Conservation (phyloP, 2,797 vertebrate genomes). For the Sebastes kiyomatsui region DNA sequence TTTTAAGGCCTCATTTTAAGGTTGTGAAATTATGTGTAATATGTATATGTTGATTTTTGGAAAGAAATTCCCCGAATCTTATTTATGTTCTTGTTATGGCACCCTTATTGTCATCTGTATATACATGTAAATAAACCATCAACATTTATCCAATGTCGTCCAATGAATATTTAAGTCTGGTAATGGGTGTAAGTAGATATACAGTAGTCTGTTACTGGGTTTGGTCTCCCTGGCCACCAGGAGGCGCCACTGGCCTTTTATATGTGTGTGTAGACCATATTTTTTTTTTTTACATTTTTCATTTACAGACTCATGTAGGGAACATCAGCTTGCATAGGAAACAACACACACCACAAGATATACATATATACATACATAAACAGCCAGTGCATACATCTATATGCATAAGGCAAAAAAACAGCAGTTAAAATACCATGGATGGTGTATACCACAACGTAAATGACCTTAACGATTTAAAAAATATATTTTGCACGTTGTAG, state of each 20-base stretch:
- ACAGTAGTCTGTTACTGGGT: neutral
- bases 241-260: slow-evolving; percentile 14
- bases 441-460: neutral
- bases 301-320: too few relatives aligned
- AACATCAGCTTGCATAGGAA: too few relatives aligned
- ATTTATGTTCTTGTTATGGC: slow-evolving; percentile 54
- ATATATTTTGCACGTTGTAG: neutral
- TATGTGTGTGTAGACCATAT: neutral
- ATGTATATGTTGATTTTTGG: slow-evolving; percentile 52
- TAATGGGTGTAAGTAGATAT: neutral
- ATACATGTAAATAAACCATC: slow-evolving; percentile 83
- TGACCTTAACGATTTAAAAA: neutral
- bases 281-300: too few relatives aligned
- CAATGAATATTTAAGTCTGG: neutral
- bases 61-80: slow-evolving; percentile 27
- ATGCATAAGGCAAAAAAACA: too few relatives aligned
- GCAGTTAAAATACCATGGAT: too few relatives aligned
- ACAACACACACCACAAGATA: too few relatives aligned
- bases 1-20: slow-evolving; percentile 59
- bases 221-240: slow-evolving; percentile 18
- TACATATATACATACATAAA: too few relatives aligned
- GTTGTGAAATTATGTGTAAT: slow-evolving; percentile 57
- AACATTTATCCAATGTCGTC: slow-evolving; percentile 48
- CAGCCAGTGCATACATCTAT: too few relatives aligned
- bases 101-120: slow-evolving; percentile 55